phyloP scores from a whole-genome alignment of 2,113 vertebrate genomes.

The Cryptotis parvus region DNA sequence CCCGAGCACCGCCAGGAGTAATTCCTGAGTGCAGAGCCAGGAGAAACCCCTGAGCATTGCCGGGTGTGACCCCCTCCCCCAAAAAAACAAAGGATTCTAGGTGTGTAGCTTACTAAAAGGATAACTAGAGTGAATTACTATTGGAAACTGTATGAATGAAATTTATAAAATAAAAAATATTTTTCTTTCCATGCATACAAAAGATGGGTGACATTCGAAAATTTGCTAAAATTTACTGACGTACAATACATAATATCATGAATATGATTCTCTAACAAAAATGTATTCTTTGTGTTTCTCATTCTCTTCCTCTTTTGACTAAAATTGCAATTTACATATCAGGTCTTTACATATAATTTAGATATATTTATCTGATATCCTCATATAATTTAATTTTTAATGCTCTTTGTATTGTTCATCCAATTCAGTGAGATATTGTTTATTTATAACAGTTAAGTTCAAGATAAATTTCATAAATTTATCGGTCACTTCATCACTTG shows the following conservation, averaged over 20 bases:
- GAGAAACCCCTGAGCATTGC: too few species aligned
- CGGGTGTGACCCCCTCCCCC: too few species aligned
- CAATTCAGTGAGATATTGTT: background rate
- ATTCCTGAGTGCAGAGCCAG: too few species aligned
- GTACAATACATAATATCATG: background rate
- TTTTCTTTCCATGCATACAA: background rate
- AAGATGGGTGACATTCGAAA: background rate
- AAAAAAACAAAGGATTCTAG: too few species aligned
- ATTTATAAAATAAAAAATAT: too few species aligned
- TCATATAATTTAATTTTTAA: background rate
- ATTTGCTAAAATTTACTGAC: background rate
- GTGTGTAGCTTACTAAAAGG: background rate
- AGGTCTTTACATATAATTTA: background rate
- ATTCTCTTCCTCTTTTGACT: background rate
- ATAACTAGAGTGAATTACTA: background rate
- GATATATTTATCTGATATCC: background rate
- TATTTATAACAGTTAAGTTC: background rate
- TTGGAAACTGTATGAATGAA: background rate
- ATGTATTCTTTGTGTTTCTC: background rate
- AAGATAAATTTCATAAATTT: constrained; percentile 6
- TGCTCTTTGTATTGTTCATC: background rate
- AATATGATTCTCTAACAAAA: background rate
- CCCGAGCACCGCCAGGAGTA: too few species aligned
- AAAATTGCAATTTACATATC: background rate
- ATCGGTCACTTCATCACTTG: too few species aligned